phyloP scores from a whole-genome alignment of 37 sponge, comb jelly and placozoan species.

The Bolinopsis microptera region DNA sequence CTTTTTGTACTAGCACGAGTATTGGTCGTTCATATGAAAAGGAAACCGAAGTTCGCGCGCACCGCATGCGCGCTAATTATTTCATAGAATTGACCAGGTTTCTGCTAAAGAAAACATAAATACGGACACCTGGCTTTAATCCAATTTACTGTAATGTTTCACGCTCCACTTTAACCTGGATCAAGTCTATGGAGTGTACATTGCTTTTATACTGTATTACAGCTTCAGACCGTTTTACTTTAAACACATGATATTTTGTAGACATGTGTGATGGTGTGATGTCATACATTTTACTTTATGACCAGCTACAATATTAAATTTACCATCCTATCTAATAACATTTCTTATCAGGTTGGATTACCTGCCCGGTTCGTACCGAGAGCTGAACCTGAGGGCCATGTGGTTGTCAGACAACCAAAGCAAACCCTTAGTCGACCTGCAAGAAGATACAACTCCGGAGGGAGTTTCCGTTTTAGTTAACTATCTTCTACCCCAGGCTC shows the following conservation, averaged over 20 bases:
- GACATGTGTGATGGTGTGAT: too few species aligned
- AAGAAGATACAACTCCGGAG: constrained; percentile 19
- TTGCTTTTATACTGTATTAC: too few species aligned
- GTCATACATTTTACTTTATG: too few species aligned
- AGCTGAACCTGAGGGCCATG: constrained; percentile 32
- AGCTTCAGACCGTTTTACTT: too few species aligned
- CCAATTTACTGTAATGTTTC: not conserved
- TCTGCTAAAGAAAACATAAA: not conserved
- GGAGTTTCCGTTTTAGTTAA: constrained; percentile 1
- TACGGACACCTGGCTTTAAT: not conserved
- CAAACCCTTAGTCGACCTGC: constrained; percentile 39
- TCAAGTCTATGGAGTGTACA: not conserved
- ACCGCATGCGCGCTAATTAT: not conserved
- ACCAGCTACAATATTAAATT: too few species aligned
- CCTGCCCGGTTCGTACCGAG: constrained; percentile 26
- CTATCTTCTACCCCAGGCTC: constrained; percentile 39
- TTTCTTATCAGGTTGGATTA: constrained; percentile 48
- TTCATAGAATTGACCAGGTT: not conserved
- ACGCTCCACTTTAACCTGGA: too few species aligned
- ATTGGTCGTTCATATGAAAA: not conserved
- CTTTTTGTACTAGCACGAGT: not conserved
- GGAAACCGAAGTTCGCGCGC: not conserved
- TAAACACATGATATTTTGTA: too few species aligned
- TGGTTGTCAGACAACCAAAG: constrained; percentile 63
- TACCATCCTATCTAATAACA: too few species aligned